Conservation (phyloP, 2,113 vertebrate genomes). For the Odontophorus gujanensis region DNA sequence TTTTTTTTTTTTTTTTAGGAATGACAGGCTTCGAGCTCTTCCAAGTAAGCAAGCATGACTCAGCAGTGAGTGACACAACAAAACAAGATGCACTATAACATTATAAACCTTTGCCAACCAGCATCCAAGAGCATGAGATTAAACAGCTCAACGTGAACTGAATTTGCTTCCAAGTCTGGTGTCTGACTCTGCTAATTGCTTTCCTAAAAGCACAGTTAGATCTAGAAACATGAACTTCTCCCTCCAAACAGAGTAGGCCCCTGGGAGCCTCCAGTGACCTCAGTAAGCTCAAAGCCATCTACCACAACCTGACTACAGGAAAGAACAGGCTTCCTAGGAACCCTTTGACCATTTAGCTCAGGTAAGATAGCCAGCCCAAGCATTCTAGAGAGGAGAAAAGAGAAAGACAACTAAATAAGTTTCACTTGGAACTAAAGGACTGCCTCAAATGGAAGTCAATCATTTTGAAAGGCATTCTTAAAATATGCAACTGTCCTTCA, state of each 20-base stretch:
- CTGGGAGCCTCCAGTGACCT: background rate
- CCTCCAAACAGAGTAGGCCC: background rate
- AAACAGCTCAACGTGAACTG: background rate
- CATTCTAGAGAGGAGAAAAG: background rate
- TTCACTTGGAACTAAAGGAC: background rate
- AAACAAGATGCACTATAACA: rapidly evolving
- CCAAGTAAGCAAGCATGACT: background rate
- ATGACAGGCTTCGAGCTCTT: background rate
- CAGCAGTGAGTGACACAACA: background rate
- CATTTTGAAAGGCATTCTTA: background rate
- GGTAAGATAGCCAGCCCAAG: background rate
- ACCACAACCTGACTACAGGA: background rate
- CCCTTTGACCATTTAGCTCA: background rate
- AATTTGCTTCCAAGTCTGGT: background rate
- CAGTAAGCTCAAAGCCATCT: rapidly evolving
- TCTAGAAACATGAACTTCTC: background rate
- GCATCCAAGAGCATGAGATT: background rate
- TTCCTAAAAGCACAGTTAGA: background rate
- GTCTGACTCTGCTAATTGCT: background rate
- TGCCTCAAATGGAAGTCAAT: background rate
- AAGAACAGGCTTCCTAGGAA: background rate
- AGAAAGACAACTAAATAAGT: background rate
- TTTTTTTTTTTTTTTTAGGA: background rate
- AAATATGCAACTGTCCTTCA: background rate
- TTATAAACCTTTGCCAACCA: background rate